Percentiles rank a stretch among this genome's conserved stretches.
phyloP scores from a whole-genome alignment of 2,888 invertebrate species.

The Epistrophella euchroma region DNA sequence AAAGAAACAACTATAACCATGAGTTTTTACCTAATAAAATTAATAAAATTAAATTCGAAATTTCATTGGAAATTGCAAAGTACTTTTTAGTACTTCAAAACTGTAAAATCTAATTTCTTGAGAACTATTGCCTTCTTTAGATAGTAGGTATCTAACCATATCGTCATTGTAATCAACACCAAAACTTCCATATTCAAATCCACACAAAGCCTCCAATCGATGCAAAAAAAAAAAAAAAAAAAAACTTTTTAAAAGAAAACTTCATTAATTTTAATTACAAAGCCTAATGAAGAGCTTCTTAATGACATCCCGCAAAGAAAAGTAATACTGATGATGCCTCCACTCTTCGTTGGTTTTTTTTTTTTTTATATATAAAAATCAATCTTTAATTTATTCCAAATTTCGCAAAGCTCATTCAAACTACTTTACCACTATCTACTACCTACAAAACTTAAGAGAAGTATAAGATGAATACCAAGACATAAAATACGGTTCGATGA shows the following conservation, averaged over 20 bases:
- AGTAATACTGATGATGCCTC: conserved; percentile 22
- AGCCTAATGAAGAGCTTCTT: conserved; percentile 65
- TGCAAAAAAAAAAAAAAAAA: background rate
- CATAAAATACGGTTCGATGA: conserved; percentile 47
- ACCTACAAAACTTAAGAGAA: background rate
- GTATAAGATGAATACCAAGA: conserved; percentile 29
- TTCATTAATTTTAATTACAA: conserved; percentile 74
- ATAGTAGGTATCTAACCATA: background rate
- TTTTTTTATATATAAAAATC: conserved; percentile 40
- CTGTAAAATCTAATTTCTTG: too few relatives aligned
- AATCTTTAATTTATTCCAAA: conserved; percentile 67
- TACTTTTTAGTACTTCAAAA: too few relatives aligned
- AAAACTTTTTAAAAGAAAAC: conserved; percentile 78
- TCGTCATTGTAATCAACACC: conserved; percentile 84
- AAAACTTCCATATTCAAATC: conserved; percentile 3
- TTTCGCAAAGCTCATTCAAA: conserved; percentile 56
- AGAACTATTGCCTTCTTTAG: conserved; percentile 80
- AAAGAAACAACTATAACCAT: too few relatives aligned
- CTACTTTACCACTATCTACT: conserved; percentile 9
- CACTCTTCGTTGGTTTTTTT: background rate
- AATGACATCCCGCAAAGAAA: conserved; percentile 43
- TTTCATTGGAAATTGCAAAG: too few relatives aligned
- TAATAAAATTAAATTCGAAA: too few relatives aligned
- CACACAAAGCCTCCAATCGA: background rate
- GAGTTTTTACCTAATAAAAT: too few relatives aligned